phyloP scores from a whole-genome alignment of 2,797 vertebrate genomes.

The Liparis tanakae region DNA sequence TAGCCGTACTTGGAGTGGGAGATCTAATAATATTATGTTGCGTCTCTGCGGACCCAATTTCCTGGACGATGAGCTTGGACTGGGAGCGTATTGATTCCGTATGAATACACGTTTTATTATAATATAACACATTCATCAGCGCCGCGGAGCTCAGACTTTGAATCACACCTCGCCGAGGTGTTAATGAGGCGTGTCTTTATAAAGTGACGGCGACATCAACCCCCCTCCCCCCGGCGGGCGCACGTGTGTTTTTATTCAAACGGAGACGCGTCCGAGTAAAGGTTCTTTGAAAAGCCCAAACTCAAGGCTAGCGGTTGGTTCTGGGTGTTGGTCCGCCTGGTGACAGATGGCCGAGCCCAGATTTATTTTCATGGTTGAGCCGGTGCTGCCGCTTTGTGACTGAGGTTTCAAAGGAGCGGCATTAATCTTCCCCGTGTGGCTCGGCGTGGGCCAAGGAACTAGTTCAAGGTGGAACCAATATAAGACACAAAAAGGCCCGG shows the following conservation, averaged over 20 bases:
- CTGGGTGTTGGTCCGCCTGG: constrained; percentile 62
- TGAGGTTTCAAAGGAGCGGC: constrained; percentile 73
- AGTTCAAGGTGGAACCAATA: constrained; percentile 79
- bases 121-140: constrained; percentile 1
- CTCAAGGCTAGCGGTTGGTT: constrained; percentile 55
- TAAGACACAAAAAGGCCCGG: constrained; percentile 52
- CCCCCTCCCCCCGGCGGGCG: too few species aligned
- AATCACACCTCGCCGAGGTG: not conserved
- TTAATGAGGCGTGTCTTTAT: constrained; percentile 18
- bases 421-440: constrained; percentile 76
- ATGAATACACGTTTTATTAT: constrained; percentile 20
- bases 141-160: not conserved
- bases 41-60: constrained; percentile 25
- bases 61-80: constrained; percentile 34
- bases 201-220: not conserved
- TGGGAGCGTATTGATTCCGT: constrained; percentile 42
- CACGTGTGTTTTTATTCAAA: constrained; percentile 1
- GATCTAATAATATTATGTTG: constrained; percentile 28
- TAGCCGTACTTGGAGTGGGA: constrained; percentile 34
- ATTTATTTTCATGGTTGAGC: constrained; percentile 75
- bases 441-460: constrained; percentile 66
- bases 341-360: constrained; percentile 72
- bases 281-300: constrained; percentile 1
- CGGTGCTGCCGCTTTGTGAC: constrained; percentile 67
- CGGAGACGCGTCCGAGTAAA: constrained; percentile 19